These are phyloP conservation scores for Anadara kagoshimensis DNA, from an alignment of 1,140 invertebrate species.

Conservation along the genomic window DNA sequence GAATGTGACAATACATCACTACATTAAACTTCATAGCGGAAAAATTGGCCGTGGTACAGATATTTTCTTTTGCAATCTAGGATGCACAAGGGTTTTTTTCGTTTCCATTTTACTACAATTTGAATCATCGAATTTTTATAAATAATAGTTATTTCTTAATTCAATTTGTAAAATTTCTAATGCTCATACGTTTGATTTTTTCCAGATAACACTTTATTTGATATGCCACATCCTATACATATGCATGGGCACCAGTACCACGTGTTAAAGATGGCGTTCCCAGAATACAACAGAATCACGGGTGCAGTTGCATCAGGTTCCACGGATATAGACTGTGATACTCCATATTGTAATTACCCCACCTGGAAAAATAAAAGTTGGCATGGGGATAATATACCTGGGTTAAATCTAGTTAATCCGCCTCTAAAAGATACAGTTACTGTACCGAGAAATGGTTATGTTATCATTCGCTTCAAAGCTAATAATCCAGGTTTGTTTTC, in stretches of 20 bases:
- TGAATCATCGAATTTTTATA: too few relatives aligned
- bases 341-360: neutral
- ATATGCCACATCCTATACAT: slow-evolving; percentile 1
- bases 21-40: too few relatives aligned
- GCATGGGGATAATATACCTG: slow-evolving; percentile 18
- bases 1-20: too few relatives aligned
- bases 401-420: slow-evolving; percentile 14
- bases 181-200: too few relatives aligned
- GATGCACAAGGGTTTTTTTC: too few relatives aligned
- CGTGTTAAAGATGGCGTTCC: slow-evolving; percentile 1
- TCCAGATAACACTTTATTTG: neutral
- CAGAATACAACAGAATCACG: neutral
- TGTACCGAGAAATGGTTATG: slow-evolving; percentile 21
- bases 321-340: neutral
- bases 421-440: slow-evolving; percentile 24
- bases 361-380: slow-evolving; percentile 11
- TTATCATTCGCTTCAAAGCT: slow-evolving; percentile 17
- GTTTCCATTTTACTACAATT: too few relatives aligned
- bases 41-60: too few relatives aligned
- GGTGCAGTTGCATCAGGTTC: neutral
- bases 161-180: too few relatives aligned
- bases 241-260: neutral
- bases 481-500: slow-evolving; percentile 35
- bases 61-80: too few relatives aligned
- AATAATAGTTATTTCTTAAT: too few relatives aligned